Evolutionary conservation across 2,113 vertebrate species (phyloP).

Genomic region (Caranx melampygus): DNA sequence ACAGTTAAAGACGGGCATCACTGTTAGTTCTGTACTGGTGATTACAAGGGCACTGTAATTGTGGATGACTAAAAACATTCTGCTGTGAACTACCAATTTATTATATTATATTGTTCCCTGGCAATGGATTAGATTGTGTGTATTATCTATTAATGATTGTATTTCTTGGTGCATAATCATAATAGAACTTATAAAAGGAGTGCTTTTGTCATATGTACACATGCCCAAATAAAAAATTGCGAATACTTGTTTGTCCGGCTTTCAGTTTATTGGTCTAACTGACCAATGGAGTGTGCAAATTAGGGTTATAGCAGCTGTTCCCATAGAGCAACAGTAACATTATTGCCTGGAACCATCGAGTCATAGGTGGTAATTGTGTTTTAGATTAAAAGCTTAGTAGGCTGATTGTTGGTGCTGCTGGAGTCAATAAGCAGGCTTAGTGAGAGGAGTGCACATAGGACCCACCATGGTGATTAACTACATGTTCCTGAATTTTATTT

Average conservation of each 20-base stretch:
- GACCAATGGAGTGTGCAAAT: conserved; percentile 52
- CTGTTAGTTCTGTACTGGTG: conserved; percentile 6
- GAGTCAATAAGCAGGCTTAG: conserved; percentile 60
- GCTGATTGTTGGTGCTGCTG: conserved; percentile 47
- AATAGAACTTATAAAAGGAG: conserved; percentile 1
- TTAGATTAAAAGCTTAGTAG: conserved; percentile 74
- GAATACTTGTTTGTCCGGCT: conserved; percentile 28
- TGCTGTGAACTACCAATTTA: conserved; percentile 3
- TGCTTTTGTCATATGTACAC: neutral
- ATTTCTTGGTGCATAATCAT: neutral
- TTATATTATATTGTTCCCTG: conserved; percentile 14
- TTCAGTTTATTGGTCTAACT: conserved; percentile 26
- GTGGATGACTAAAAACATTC: conserved; percentile 15
- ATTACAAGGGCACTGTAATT: conserved; percentile 12
- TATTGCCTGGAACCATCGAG: conserved; percentile 48
- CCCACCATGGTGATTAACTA: conserved; percentile 57
- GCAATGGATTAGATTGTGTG: conserved; percentile 26
- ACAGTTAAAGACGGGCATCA: neutral
- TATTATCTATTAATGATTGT: conserved; percentile 13
- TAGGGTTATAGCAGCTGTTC: conserved; percentile 4
- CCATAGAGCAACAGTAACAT: conserved; percentile 48
- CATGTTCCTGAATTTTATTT: conserved; percentile 68
- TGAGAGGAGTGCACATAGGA: conserved; percentile 39
- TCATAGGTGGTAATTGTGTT: conserved; percentile 75
- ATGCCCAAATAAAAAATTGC: conserved; percentile 31